These are phyloP conservation scores for Bryconaethiops microstoma DNA, from an alignment of 2,797 vertebrate species.

Conservation along the genomic window DNA sequence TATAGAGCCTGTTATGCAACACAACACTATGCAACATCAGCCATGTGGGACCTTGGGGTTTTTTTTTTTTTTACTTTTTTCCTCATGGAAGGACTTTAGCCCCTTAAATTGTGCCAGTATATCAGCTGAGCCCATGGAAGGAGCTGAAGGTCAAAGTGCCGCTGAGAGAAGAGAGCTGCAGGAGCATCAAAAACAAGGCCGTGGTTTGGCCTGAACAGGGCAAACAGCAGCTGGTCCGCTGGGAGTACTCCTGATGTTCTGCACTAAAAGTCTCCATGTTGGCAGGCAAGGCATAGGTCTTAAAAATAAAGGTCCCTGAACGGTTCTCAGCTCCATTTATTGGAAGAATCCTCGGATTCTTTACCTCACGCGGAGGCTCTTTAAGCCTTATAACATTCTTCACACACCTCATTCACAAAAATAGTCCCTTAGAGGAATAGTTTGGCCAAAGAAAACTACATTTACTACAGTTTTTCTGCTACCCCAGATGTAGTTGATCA, in stretches of 20 bases:
- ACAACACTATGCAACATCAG: conserved; percentile 51
- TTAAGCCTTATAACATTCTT: too few relatives aligned
- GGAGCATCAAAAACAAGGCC: conserved; percentile 13
- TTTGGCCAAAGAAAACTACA: too few relatives aligned
- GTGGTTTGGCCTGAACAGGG: conserved; percentile 62
- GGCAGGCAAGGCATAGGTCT: not conserved
- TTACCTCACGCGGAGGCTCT: not conserved
- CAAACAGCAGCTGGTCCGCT: conserved; percentile 12
- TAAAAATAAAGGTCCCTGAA: not conserved
- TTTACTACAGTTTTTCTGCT: too few relatives aligned
- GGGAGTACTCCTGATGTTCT: conserved; percentile 27
- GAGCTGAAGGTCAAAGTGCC: conserved; percentile 26
- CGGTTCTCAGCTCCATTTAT: not conserved
- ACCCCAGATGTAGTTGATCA: too few relatives aligned
- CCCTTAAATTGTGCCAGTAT: conserved; percentile 69
- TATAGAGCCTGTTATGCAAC: conserved; percentile 8
- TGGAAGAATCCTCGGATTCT: not conserved
- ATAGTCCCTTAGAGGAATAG: too few relatives aligned
- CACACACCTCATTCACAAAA: too few relatives aligned
- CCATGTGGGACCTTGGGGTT: conserved; percentile 61
- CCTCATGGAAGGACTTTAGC: conserved; percentile 68
- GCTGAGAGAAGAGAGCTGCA: not conserved
- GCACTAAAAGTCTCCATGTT: not conserved
- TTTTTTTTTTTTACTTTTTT: conserved; percentile 56
- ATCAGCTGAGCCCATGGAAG: conserved; percentile 72